phyloP scores from a whole-genome alignment of 2,888 invertebrate genomes.

The Gerris lacustris region DNA sequence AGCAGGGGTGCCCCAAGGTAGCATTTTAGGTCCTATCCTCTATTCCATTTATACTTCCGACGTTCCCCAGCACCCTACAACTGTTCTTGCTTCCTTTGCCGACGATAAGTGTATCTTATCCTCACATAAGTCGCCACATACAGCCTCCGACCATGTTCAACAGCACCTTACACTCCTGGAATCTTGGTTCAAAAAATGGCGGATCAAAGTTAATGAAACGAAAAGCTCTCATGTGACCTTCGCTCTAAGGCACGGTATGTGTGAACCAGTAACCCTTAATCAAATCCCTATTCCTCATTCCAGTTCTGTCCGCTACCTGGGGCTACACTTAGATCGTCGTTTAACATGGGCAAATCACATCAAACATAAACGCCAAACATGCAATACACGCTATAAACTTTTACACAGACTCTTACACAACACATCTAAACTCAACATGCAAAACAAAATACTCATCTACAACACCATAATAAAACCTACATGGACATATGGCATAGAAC shows the following conservation, averaged over 20 bases:
- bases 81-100: constrained; percentile 3
- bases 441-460: neutral
- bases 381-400: constrained; percentile 6
- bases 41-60: constrained; percentile 15
- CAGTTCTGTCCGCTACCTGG: constrained; percentile 29
- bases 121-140: neutral
- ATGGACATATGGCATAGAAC: constrained; percentile 2
- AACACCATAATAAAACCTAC: neutral
- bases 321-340: constrained; percentile 26
- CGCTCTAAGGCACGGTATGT: neutral
- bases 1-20: constrained; percentile 19
- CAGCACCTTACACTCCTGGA: neutral
- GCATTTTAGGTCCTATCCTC: constrained; percentile 17
- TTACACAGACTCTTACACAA: constrained; percentile 1
- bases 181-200: neutral
- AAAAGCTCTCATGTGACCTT: neutral
- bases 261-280: constrained; percentile 7
- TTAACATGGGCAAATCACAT: constrained; percentile 27
- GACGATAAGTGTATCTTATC: too few species aligned
- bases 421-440: neutral
- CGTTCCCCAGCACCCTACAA: constrained; percentile 4
- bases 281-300: constrained; percentile 17
- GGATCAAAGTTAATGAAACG: neutral
- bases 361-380: constrained; percentile 22
- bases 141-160: neutral